These are phyloP conservation scores for Gymnobelideus leadbeateri DNA, from an alignment of 2,113 vertebrate species.

Conservation along the genomic window DNA sequence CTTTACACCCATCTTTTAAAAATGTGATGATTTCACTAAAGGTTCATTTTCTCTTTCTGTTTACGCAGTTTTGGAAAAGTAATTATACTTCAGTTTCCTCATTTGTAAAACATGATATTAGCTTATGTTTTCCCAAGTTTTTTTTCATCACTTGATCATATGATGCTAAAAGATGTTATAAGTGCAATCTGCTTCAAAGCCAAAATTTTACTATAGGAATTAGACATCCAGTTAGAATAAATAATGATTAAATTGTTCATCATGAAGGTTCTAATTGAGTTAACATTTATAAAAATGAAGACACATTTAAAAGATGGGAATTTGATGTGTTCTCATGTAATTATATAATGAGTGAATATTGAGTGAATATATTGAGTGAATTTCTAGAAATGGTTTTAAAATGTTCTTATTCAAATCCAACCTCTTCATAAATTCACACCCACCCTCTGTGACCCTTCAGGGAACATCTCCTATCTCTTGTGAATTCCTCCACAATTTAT, in stretches of 20 bases:
- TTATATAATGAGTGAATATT: neutral
- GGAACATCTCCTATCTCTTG: neutral
- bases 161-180: neutral
- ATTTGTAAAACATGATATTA: neutral
- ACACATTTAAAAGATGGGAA: neutral
- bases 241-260: neutral
- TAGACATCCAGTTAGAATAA: neutral
- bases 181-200: neutral
- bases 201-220: neutral
- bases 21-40: neutral
- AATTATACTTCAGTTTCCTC: neutral
- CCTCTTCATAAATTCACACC: neutral
- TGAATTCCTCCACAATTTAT: neutral
- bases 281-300: neutral
- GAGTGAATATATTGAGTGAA: neutral
- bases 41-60: neutral
- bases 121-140: neutral
- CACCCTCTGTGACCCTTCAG: neutral
- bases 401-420: neutral
- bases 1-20: neutral
- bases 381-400: neutral
- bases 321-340: neutral
- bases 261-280: neutral
- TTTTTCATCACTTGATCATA: neutral
- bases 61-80: neutral